A percentile compares a stretch with the other conserved stretches of the same genome.
Evolutionary conservation across 2,888 invertebrate species (phyloP).

Genomic region (Tinea semifulvella): DNA sequence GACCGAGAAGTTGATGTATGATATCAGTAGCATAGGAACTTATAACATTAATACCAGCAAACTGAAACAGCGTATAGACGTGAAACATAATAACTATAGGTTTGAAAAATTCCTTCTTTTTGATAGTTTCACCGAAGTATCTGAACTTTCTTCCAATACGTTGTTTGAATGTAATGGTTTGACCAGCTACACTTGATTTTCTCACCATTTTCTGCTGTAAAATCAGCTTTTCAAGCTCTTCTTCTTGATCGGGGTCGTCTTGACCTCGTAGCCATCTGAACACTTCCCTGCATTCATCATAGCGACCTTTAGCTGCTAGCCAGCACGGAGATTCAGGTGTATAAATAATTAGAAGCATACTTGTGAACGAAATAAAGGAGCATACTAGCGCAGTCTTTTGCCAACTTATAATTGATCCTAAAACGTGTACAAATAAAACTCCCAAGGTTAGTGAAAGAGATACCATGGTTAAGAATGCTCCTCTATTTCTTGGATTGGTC

Average conservation of each 20-base stretch:
- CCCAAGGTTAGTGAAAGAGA: constrained; percentile 70
- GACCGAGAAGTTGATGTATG: constrained; percentile 66
- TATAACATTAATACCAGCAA: constrained; percentile 75
- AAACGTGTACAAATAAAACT: constrained; percentile 67
- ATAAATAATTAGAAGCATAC: constrained; percentile 59
- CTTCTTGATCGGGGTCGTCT: constrained; percentile 35
- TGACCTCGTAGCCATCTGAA: constrained; percentile 67
- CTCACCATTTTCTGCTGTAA: constrained; percentile 41
- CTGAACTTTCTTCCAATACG: constrained; percentile 30
- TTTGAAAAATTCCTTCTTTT: constrained; percentile 64
- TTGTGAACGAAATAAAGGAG: constrained; percentile 54
- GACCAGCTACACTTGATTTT: constrained; percentile 37
- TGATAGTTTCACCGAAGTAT: constrained; percentile 35
- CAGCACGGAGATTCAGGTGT: constrained; percentile 74
- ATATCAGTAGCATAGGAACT: constrained; percentile 75
- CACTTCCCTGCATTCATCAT: constrained; percentile 62
- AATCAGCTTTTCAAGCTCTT: constrained; percentile 58
- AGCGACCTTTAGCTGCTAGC: constrained; percentile 67
- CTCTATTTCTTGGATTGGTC: constrained; percentile 68
- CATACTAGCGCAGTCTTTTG: constrained; percentile 62
- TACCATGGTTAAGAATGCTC: constrained; percentile 68
- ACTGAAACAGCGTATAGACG: constrained; percentile 72
- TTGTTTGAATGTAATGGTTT: constrained; percentile 27
- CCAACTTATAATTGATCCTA: constrained; percentile 71
- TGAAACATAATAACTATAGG: constrained; percentile 69